Percentiles rank a stretch among this genome's conserved stretches.
Evolutionary conservation across 37 sponge, comb jelly and placozoan species (phyloP).

Genomic region (Dysidea cf. avara): DNA sequence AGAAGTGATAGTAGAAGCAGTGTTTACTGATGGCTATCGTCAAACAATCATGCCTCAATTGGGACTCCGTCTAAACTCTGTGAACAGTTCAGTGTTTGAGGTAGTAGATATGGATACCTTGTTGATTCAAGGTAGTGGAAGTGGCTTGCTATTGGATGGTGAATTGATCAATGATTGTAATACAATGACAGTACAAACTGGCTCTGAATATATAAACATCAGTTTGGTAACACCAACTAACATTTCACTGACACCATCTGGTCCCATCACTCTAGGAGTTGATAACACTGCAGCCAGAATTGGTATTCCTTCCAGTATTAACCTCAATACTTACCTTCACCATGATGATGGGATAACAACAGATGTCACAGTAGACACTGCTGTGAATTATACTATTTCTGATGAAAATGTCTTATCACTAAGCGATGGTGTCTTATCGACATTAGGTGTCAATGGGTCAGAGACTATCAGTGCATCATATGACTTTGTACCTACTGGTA

Average conservation of each 20-base stretch:
- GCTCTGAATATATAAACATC: no score
- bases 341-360: slow-evolving; percentile 36
- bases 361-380: slow-evolving; percentile 7
- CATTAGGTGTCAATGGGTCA: not conserved
- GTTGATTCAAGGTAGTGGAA: no score
- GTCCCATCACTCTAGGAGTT: slow-evolving; percentile 11
- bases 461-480: not conserved
- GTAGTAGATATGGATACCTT: no score
- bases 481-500: not conserved
- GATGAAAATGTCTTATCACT: not conserved
- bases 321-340: slow-evolving; percentile 5
- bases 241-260: no score
- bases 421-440: not conserved
- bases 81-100: slow-evolving; percentile 15
- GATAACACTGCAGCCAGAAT: slow-evolving; percentile 9
- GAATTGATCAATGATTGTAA: no score
- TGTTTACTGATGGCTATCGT: slow-evolving; percentile 40
- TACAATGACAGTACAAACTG: no score
- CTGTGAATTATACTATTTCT: not conserved
- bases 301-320: slow-evolving; percentile 14
- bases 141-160: no score
- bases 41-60: slow-evolving; percentile 14
- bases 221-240: no score
- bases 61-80: slow-evolving; percentile 31
- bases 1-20: slow-evolving; percentile 48